A percentile compares a stretch with the other conserved stretches of the same genome.
These are phyloP conservation scores for Nestor notabilis DNA, from an alignment of 2,113 vertebrate species.

Conservation along the genomic window DNA sequence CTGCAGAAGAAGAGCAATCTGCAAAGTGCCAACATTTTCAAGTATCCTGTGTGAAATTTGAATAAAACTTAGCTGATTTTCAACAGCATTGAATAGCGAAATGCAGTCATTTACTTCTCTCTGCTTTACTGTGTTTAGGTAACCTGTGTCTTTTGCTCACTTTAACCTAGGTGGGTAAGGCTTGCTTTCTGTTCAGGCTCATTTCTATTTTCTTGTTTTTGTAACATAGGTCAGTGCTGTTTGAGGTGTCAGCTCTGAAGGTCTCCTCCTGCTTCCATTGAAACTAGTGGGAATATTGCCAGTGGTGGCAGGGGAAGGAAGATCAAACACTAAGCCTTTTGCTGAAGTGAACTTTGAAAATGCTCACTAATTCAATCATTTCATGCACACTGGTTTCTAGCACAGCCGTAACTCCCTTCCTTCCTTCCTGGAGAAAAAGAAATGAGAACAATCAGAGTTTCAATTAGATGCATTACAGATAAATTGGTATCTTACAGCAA, in stretches of 20 bases:
- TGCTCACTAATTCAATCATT: background rate
- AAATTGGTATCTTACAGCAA: background rate
- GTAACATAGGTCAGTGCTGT: background rate
- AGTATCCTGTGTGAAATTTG: background rate
- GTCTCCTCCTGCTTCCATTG: background rate
- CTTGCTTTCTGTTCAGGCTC: background rate
- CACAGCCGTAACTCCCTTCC: background rate
- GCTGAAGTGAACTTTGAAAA: background rate
- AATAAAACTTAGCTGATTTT: background rate
- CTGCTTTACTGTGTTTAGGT: background rate
- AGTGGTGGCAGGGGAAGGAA: background rate
- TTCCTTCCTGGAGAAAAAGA: background rate
- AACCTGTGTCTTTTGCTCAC: background rate
- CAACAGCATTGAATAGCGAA: background rate
- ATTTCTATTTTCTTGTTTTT: background rate
- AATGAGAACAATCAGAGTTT: background rate
- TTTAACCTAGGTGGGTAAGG: background rate
- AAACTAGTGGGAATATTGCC: background rate
- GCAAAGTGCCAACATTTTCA: background rate
- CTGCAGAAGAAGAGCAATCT: background rate
- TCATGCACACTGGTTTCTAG: background rate
- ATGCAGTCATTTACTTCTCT: background rate
- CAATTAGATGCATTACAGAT: background rate
- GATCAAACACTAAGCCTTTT: background rate
- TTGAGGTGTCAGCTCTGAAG: background rate